Evolutionary conservation across 2,797 vertebrate species (phyloP).

Genomic region (Neomorphus geoffroyi): DNA sequence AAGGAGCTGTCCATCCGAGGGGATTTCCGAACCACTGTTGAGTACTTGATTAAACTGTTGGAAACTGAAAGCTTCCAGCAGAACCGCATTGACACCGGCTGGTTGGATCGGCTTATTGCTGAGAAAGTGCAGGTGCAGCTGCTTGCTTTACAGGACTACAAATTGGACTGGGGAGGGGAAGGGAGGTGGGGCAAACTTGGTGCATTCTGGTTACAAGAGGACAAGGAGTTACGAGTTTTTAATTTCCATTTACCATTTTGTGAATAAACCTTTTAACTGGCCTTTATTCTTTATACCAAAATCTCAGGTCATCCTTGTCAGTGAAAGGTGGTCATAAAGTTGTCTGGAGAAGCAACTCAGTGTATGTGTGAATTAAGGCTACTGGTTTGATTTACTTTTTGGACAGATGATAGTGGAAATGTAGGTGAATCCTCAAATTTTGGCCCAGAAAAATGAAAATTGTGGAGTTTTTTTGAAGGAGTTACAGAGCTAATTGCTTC

Average conservation of each 20-base stretch:
- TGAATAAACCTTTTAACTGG: not conserved
- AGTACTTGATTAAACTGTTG: conserved; percentile 95
- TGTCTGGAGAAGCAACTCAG: not conserved
- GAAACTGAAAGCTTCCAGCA: conserved; percentile 98
- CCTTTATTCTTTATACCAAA: not conserved
- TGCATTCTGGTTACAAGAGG: not conserved
- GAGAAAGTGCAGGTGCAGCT: conserved; percentile 95
- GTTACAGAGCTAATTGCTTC: not conserved
- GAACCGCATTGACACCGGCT: conserved; percentile 96
- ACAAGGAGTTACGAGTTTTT: not conserved
- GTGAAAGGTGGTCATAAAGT: not conserved
- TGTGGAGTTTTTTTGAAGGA: not conserved
- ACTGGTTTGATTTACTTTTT: not conserved
- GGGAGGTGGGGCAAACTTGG: not conserved
- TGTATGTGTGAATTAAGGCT: not conserved
- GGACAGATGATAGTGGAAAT: not conserved
- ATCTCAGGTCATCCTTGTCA: not conserved
- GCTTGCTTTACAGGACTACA: not conserved
- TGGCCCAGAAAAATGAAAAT: not conserved
- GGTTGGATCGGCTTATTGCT: conserved; percentile 94
- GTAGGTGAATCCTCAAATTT: not conserved
- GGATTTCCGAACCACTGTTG: conserved; percentile 97
- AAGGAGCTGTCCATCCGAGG: conserved; percentile 98
- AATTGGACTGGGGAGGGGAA: accelerated
- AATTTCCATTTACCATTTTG: not conserved